A percentile compares a stretch with the other conserved stretches of the same genome.
Evolutionary conservation across 2,888 invertebrate genomes (phyloP).

Genomic region (Trachelus tabidus): DNA sequence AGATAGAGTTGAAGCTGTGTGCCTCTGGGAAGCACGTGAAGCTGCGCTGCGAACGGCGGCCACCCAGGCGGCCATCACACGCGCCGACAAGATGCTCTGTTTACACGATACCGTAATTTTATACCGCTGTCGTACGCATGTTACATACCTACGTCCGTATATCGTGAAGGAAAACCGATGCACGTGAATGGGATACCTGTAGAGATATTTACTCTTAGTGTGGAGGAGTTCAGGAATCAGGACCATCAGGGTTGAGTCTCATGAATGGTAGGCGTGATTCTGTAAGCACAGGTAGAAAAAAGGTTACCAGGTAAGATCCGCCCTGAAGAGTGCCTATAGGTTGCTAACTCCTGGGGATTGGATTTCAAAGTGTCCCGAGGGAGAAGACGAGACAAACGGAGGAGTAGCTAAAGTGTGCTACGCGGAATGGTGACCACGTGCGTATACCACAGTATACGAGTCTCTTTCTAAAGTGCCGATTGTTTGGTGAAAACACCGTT

Average conservation of each 20-base stretch:
- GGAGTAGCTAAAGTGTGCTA: neutral
- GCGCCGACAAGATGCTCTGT: conserved; percentile 59
- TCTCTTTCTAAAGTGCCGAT: neutral
- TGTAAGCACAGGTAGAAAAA: neutral
- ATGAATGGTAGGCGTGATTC: neutral
- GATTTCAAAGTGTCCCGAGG: conserved; percentile 3
- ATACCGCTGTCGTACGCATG: conserved; percentile 56
- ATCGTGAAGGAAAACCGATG: neutral
- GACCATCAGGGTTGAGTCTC: neutral
- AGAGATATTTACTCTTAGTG: neutral
- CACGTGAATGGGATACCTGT: neutral
- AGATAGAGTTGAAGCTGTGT: conserved; percentile 12
- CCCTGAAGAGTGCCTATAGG: neutral
- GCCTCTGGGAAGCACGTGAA: conserved; percentile 58
- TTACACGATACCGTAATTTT: conserved; percentile 62
- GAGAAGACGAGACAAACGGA: neutral
- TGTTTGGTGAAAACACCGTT: conserved; percentile 1
- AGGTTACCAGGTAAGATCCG: neutral
- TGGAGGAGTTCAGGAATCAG: neutral
- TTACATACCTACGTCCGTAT: conserved; percentile 5
- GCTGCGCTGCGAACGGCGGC: conserved; percentile 41
- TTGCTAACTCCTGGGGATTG: neutral
- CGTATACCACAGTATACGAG: neutral
- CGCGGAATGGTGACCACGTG: conserved; percentile 7
- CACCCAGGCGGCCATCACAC: conserved; percentile 62